Conservation (phyloP, 2,888 invertebrate genomes). For the Stramonita haemastoma region DNA sequence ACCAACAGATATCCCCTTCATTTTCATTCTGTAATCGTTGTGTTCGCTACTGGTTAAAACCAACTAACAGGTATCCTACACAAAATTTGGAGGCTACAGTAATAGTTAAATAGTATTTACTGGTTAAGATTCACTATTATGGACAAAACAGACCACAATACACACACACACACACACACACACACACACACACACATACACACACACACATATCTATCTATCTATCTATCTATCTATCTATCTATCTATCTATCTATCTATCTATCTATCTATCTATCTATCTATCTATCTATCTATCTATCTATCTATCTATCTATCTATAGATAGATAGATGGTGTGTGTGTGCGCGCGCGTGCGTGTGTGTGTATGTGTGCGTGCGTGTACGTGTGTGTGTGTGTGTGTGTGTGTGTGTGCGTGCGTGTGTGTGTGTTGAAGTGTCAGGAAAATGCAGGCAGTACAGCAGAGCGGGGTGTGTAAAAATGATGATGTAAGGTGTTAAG, state of each 20-base stretch:
- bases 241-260: conserved; percentile 19
- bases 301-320: background rate
- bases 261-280: conserved; percentile 14
- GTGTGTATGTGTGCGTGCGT: conserved; percentile 14
- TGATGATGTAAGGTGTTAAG: too few species aligned
- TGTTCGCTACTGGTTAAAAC: too few species aligned
- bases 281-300: background rate
- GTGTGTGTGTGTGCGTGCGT: background rate
- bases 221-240: conserved; percentile 5
- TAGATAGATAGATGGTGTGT: background rate
- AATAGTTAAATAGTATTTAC: too few species aligned
- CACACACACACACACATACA: too few species aligned
- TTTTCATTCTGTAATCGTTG: too few species aligned
- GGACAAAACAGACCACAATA: too few species aligned
- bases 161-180: too few species aligned
- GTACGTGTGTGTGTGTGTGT: conserved; percentile 26
- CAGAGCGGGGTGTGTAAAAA: too few species aligned
- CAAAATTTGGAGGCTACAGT: too few species aligned
- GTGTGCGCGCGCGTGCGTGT: background rate
- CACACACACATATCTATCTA: background rate
- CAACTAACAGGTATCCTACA: too few species aligned
- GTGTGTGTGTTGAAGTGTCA: background rate
- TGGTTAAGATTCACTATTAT: too few species aligned
- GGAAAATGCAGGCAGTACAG: background rate
- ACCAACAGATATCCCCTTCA: too few species aligned